Percentiles rank a stretch among this genome's conserved stretches.
These are phyloP conservation scores for Eremobia ochroleuca DNA, from an alignment of 2,888 invertebrate genomes.

Conservation along the genomic window DNA sequence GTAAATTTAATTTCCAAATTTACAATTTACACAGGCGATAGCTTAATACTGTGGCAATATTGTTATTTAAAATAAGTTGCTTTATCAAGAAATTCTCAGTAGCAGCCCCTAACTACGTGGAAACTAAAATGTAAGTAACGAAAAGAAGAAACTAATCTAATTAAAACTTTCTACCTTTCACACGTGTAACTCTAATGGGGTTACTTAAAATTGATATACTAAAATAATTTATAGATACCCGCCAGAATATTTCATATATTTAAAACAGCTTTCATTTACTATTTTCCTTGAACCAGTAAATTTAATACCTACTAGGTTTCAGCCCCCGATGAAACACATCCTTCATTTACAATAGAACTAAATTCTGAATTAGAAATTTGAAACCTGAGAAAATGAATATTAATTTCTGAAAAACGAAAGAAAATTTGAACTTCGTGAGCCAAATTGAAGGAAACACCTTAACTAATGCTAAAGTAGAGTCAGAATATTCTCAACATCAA, in stretches of 20 bases:
- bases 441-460: not conserved
- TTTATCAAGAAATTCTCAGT: not conserved
- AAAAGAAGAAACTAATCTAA: not conserved
- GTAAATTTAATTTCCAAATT: not conserved
- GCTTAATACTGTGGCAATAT: not conserved
- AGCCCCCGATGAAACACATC: not conserved
- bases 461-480: not conserved
- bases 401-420: not conserved
- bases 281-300: not conserved
- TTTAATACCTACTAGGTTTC: not conserved
- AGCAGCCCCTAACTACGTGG: not conserved
- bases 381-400: not conserved
- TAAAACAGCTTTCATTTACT: not conserved
- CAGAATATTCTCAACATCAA: not conserved
- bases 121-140: not conserved
- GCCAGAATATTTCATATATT: not conserved
- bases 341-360: not conserved
- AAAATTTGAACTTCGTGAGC: not conserved
- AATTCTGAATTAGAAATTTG: not conserved
- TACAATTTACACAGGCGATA: not conserved
- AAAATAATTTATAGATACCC: not conserved
- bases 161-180: not conserved
- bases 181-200: not conserved
- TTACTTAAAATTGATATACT: not conserved
- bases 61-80: no score